Conservation (phyloP, 1,140 invertebrate genomes). For the Patella vulgata region DNA sequence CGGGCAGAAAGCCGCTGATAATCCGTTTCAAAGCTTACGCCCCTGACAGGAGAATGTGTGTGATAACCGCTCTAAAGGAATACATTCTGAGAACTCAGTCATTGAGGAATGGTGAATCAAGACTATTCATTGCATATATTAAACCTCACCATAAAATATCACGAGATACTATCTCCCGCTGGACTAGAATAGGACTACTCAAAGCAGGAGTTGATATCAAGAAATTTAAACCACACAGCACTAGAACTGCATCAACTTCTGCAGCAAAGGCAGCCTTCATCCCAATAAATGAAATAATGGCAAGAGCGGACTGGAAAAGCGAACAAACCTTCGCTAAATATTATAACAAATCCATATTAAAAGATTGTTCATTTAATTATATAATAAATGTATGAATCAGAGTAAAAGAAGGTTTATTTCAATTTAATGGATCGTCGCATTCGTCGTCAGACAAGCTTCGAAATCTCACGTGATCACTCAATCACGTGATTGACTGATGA, state of each 20-base stretch:
- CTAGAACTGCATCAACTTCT: slow-evolving; percentile 17
- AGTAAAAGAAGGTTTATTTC: too few species aligned
- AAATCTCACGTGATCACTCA: too few species aligned
- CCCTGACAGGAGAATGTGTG: slow-evolving; percentile 5
- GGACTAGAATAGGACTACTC: slow-evolving; percentile 14
- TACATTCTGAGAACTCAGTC: slow-evolving; percentile 13
- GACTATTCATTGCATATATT: slow-evolving; percentile 14
- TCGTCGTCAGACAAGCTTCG: too few species aligned
- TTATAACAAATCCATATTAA: too few species aligned
- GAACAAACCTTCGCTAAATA: too few species aligned
- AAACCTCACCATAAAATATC: slow-evolving; percentile 12
- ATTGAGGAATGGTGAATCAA: background rate
- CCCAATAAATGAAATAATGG: too few species aligned
- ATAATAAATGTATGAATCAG: too few species aligned
- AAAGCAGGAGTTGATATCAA: slow-evolving; percentile 15
- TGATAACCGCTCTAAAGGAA: slow-evolving; percentile 4
- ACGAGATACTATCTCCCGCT: slow-evolving; percentile 13
- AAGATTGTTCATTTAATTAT: too few species aligned
- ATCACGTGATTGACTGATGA: too few species aligned
- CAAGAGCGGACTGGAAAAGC: too few species aligned
- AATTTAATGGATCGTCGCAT: too few species aligned
- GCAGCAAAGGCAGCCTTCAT: too few species aligned
- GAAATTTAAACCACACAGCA: slow-evolving; percentile 21
- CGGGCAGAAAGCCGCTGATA: slow-evolving; percentile 9
- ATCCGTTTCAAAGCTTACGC: background rate